Base-by-base conservation (phyloP, 2,797 vertebrate species). In the Malurus leucopterus region DNA sequence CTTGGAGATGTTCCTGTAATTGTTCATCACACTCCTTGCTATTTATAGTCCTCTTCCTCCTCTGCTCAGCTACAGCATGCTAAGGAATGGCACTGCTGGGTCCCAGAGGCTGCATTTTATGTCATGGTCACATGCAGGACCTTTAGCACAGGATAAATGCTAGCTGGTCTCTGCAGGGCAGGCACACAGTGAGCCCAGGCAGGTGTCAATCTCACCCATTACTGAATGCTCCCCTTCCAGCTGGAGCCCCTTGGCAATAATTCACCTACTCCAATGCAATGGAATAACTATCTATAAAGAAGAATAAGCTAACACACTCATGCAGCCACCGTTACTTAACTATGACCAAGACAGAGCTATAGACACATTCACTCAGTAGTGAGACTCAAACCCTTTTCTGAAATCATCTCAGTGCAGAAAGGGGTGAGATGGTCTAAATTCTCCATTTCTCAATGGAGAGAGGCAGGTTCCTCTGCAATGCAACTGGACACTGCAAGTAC, bases 1-100 rank as follows among this genome's bases (percentile, higher is more conserved):
- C 80, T 92, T 46, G 72, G 89, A 94, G 79, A 86, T 46, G 80
- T 94, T 93, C 92, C 92, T 93, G 85, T 58, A 75, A 95, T 91
- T 95, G 93, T 93, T 92, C 67, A 81, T 70, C 87, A 87, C 70
- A 50, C 83, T 94, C 61, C 54, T 73, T 70, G 87, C 92, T 95
- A 93, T 94, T 93, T 94, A 86, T 92, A 87, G 27, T 76, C 62
- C 64, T 71, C 64, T 89, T 89, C 79, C 84, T 91, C 63, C 73
- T 50, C 63, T 72, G 84, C 69, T 69, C 65, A 62, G 8, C 54
- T 30, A 11, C 32, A 36, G 83, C 76, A 58, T 2, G 44, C 32
- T 41, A 54, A 86, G 84, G 44, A 84, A 51, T 8, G 19, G 70
- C 65, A 79, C 68, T 79, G 81, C 71, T 44, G 53, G 51, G 19